phyloP scores from a whole-genome alignment of 2,113 vertebrate genomes.

The Campylomormyrus numenius region DNA sequence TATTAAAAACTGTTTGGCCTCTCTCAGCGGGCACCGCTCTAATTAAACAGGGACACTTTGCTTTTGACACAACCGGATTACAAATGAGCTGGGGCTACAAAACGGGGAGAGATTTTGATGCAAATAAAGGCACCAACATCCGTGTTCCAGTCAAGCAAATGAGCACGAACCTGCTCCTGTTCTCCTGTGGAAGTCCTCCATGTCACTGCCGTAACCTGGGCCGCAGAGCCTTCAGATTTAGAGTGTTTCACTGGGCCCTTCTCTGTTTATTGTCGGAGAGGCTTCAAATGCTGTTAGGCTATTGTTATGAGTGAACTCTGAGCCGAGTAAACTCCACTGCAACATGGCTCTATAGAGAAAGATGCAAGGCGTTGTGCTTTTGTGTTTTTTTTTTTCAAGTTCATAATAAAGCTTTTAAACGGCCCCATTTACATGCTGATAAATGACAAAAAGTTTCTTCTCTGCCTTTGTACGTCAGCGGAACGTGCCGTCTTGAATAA shows the following conservation, averaged over 20 bases:
- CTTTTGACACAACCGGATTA: not conserved
- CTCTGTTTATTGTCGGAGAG: not conserved
- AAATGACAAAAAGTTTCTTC: not conserved
- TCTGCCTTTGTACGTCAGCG: not conserved
- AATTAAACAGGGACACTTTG: constrained; percentile 1
- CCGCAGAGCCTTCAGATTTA: not conserved
- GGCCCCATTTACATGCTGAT: not conserved
- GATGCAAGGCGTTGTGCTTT: not conserved
- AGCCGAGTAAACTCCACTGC: not conserved
- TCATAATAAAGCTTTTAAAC: not conserved
- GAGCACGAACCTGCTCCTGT: not conserved
- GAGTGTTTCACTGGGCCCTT: not conserved
- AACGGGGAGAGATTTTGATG: not conserved
- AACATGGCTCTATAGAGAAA: not conserved
- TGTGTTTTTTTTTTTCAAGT: not conserved
- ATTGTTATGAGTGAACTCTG: not conserved
- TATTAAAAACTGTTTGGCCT: constrained; percentile 4
- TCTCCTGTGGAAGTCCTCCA: not conserved
- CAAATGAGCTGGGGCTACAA: not conserved
- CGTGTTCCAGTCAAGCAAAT: not conserved
- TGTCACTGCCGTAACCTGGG: not conserved
- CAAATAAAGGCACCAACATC: not conserved
- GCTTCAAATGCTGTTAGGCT: not conserved
- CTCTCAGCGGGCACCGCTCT: not conserved
- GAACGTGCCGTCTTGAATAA: constrained; percentile 1